Evolutionary conservation across 2,797 vertebrate genomes (phyloP).

Genomic region (Malacoctenus gilli): DNA sequence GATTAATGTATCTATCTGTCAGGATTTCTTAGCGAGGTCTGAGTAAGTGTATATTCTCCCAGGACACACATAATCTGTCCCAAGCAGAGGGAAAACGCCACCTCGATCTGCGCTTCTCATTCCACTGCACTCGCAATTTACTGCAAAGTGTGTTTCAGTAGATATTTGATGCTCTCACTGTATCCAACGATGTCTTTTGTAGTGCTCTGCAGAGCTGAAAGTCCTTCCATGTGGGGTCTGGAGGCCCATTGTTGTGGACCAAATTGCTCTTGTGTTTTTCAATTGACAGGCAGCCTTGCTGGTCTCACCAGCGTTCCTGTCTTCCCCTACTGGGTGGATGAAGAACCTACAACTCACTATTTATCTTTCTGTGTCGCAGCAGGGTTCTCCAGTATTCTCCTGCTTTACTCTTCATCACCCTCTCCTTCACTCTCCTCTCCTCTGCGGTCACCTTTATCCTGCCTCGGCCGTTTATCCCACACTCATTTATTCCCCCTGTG

Average conservation of each 20-base stretch:
- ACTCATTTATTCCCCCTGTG: slow-evolving; percentile 25
- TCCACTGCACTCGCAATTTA: slow-evolving; percentile 7
- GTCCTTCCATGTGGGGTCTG: slow-evolving; percentile 21
- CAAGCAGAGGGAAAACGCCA: not conserved
- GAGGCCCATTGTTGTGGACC: not conserved
- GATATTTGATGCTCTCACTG: slow-evolving; percentile 9
- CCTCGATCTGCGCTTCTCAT: slow-evolving; percentile 3
- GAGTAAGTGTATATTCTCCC: slow-evolving; percentile 10
- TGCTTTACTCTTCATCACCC: slow-evolving; percentile 27
- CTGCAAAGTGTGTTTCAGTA: slow-evolving; percentile 7
- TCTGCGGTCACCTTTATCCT: slow-evolving; percentile 38
- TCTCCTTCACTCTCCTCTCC: slow-evolving; percentile 34
- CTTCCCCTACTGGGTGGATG: slow-evolving; percentile 39
- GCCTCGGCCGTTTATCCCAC: slow-evolving; percentile 21
- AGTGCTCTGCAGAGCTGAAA: slow-evolving; percentile 34
- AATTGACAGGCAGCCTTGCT: slow-evolving; percentile 38
- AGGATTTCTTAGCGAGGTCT: slow-evolving; percentile 30
- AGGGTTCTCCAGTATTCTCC: slow-evolving; percentile 40
- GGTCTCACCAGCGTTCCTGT: slow-evolving; percentile 31
- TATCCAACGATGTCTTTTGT: slow-evolving; percentile 13
- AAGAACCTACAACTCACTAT: slow-evolving; percentile 47
- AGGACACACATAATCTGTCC: slow-evolving; percentile 1
- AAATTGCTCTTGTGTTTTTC: not conserved
- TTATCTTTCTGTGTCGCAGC: slow-evolving; percentile 46
- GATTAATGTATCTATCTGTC: slow-evolving; percentile 40